Base-by-base conservation (phyloP, 2,113 vertebrate species). In the Platichthys flesus region DNA sequence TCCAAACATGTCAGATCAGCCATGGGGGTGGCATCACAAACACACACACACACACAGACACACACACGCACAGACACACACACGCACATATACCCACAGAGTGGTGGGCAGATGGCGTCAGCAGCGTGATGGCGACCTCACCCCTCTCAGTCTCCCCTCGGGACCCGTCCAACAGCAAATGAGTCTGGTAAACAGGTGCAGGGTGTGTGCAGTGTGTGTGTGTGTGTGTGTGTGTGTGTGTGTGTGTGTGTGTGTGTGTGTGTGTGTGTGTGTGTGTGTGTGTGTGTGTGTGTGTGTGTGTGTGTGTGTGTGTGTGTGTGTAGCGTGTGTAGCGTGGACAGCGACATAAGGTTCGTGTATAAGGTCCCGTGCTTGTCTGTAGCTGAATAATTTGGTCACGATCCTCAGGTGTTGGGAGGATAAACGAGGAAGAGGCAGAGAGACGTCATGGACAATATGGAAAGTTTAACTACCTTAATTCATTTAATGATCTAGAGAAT, bases 41-140 rank as follows among this genome's bases (percentile, higher is more conserved):
- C 78, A 64, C 60, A 62, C 64, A 67, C 72, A 57, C 18, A 9
- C 31, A 37, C 49, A 47, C 45, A 47, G 14, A 47, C 3, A 63
- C 61, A 62, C 61, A 71, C 71, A 62, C 61, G 57, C 69, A 51
- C 40, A 79, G 49, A 67, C 37, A 73, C 57, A 67, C 74, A 74
- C 65, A 35, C 69, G 51, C 42, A 49, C 24, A 55, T 16, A 67
- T 20, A n/a, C 28, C 55, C 56, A 59, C 52, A 66, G n/a, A 79
- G 64, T 5, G 24, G 28, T 61, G 80, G 82, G 84, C 89, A 91
- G 88, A 89, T 91, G 91, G 91, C 83, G 35, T 52, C 58, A 37
- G 78, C 85, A 83, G 76, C 42, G 59, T 71, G 63, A 52, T 45
- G 66, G 66, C 9, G 83, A 83, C 88, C 79, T 85, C 77, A 45